Evolutionary conservation across 2,888 invertebrate species (phyloP), one percentile per base, ranked within the genome.

Genomic region (Agriopis leucophaearia): DNA sequence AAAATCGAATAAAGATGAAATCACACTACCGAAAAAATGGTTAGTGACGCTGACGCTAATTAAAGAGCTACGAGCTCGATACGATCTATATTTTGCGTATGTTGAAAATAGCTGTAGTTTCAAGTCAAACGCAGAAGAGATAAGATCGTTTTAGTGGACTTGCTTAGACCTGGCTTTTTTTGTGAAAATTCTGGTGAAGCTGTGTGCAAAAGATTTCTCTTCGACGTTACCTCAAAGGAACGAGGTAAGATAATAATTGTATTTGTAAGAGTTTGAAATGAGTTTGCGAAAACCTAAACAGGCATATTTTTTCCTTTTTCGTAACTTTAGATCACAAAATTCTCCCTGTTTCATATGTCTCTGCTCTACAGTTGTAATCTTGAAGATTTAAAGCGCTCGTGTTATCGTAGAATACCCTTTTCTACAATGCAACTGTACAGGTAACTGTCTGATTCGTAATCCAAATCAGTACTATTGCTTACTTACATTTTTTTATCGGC

Each of bases 21-120:
- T 13, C 55, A 50, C 59, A 50, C 40, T 38, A 44, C 52, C 44
- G 36, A 45, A 48, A 10, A 16, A 15, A 16, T 42, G 38, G 8
- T 42, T 42, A 55, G 18, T 55, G 55, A 42, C 42, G 42, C 1
- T 42, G 8, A 18, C 42, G 55, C 55, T 42, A 55, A 55, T 42
- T 18, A 42, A 13, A 18, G 42, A 55, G 55, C n/a, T 42, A 16
- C 3, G 1, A 27, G 8, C 18, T 15, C 16, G 38, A 38, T 36
- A 10, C n/a, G 35, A 54, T 10, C 12, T 54, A 40, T 55, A 55
- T 40, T 27, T 55, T 42, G 42, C 27, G 55, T 42, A 0, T 18
- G 13, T 42, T 27, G 10, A 40, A 55, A 27, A 55, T 15, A 13
- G 10, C 36, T 18, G 55, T 42, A 55, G 40, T 55, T 42, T 55